phyloP scores from a whole-genome alignment of 2,113 vertebrate genomes.

The Sturnira hondurensis region DNA sequence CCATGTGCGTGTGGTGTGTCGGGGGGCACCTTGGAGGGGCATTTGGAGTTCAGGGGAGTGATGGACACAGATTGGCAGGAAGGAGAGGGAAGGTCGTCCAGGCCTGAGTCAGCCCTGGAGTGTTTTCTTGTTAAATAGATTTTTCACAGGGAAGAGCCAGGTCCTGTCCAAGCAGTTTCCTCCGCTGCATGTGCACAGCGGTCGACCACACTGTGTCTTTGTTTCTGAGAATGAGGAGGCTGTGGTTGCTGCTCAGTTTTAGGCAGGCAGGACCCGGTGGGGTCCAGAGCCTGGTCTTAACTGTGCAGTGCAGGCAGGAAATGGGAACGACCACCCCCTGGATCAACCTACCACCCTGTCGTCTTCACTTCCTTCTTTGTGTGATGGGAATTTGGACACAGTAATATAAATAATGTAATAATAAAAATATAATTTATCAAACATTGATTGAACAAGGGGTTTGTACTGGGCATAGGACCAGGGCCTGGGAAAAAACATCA shows the following conservation, averaged over 20 bases:
- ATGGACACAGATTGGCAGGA: neutral
- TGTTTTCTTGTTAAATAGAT: conserved; percentile 17
- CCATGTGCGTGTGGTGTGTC: neutral
- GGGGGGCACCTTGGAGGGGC: neutral
- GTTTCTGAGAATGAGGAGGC: neutral
- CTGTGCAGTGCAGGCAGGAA: neutral
- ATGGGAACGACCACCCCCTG: neutral
- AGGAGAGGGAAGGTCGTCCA: neutral
- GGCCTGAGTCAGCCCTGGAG: neutral
- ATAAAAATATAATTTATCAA: neutral
- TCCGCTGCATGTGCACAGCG: neutral
- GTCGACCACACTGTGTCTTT: neutral
- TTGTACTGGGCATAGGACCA: neutral
- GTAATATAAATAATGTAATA: neutral
- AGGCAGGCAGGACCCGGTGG: neutral
- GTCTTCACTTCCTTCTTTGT: neutral
- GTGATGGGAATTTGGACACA: neutral
- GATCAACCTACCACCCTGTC: neutral
- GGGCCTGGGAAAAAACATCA: neutral
- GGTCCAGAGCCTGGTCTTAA: neutral
- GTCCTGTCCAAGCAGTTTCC: neutral
- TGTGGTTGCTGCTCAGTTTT: neutral
- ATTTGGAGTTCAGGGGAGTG: neutral
- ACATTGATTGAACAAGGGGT: neutral
- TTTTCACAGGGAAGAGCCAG: conserved; percentile 1